Evolutionary conservation across 2,888 invertebrate species (phyloP), one percentile per base, ranked within the genome.

Genomic region (Torymus auratus): DNA sequence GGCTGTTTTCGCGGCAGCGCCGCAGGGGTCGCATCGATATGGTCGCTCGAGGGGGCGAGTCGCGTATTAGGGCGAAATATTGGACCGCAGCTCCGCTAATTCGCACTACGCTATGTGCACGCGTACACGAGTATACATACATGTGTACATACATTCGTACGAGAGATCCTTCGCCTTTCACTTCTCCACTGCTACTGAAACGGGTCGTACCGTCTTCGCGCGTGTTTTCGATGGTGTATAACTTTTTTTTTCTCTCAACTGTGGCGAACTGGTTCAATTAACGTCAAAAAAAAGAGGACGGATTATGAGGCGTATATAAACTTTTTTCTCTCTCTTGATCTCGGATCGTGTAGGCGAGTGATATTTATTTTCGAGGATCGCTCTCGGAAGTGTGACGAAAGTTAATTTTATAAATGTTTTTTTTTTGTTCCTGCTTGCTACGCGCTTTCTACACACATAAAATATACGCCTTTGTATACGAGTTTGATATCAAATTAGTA

Each of bases 61-160:
- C 12, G 53, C 17, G 86, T 87, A 89, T 88, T 87, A 85, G 87
- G 86, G 85, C 83, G 86, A 86, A 86, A 88, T 87, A 88, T 88
- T 86, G 87, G 84, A 88, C 89, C 87, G 84, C 88, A 87, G 86
- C 83, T 85, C 85, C 64, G 50, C 64, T 64, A 64, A 64, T 64
- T 41, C 20, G 17, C 23, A n/a, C 12, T 20, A 7, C 4, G 2
- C 85, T 86, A 86, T 83, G 83, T 78, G 82, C 83, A 2, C 17
- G 23, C 15, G 13, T 61, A 23, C 23, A 84, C 87, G 88, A 89
- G 84, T 84, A n/a, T 72, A 76, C 79, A 28, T 64, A 41, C 15
- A 50, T 50, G 2, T 69, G 58, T 65, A 11, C 67, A 68, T 56
- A 11, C n/a, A 7, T 20, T 28, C 62, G 72, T 53, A 12, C 60